Evolutionary conservation across 2,113 vertebrate genomes (phyloP).

Genomic region (Daubentonia madagascariensis): DNA sequence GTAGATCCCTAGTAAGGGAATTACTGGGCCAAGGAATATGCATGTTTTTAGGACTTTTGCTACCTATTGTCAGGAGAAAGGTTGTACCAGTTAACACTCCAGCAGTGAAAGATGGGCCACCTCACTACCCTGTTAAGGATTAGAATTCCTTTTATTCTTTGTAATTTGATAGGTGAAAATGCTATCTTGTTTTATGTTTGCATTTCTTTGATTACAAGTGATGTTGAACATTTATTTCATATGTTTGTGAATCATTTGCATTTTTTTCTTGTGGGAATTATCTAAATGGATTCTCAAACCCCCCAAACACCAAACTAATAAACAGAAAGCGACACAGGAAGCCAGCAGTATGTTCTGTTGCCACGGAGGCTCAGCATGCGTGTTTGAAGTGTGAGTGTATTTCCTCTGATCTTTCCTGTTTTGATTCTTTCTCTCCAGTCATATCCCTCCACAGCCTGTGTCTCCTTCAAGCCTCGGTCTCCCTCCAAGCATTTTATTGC

Average conservation of each 20-base stretch:
- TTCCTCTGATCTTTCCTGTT: not conserved
- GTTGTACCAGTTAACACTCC: not conserved
- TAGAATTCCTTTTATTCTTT: conserved; percentile 38
- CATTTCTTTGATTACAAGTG: conserved; percentile 63
- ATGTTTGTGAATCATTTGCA: conserved; percentile 53
- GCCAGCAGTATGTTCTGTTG: fast-evolving
- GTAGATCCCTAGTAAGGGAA: not conserved
- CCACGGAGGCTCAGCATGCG: fast-evolving
- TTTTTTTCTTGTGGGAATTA: conserved; percentile 49
- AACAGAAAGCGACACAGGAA: not conserved
- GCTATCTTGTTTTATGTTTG: conserved; percentile 31
- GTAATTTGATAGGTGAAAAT: conserved; percentile 54
- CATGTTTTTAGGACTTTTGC: conserved; percentile 31
- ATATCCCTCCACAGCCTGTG: not conserved
- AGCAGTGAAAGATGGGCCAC: not conserved
- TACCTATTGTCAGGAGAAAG: conserved; percentile 1
- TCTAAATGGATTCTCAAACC: not conserved
- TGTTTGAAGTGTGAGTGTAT: not conserved
- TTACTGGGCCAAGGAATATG: not conserved
- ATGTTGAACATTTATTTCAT: conserved; percentile 44
- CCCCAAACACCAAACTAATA: not conserved
- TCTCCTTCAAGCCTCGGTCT: not conserved
- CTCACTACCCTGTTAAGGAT: not conserved
- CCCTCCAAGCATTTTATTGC: not conserved
- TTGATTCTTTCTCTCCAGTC: not conserved